Conservation (phyloP, 1,140 invertebrate genomes). For the Drosophila burlai region DNA sequence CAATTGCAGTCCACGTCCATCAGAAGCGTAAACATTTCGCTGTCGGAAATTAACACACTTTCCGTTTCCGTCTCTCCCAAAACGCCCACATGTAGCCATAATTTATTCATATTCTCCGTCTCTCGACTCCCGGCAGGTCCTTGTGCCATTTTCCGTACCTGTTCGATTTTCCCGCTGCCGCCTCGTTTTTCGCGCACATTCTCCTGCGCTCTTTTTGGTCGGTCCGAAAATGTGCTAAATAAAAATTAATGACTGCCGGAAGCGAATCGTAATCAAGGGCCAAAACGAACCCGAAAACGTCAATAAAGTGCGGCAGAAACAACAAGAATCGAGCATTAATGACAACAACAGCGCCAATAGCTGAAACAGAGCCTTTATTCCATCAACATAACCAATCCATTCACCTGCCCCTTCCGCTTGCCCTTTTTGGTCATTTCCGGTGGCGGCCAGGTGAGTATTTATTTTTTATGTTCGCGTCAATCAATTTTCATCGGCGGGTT, state of each 20-base stretch:
- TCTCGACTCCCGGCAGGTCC: constrained; percentile 31
- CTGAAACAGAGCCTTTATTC: constrained; percentile 25
- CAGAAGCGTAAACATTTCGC: constrained; percentile 72
- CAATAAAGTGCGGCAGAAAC: constrained; percentile 52
- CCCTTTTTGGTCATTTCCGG: constrained; percentile 57
- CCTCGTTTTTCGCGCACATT: constrained; percentile 1
- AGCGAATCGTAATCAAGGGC: constrained; percentile 77
- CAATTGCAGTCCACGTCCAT: constrained; percentile 76
- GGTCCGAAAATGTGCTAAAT: constrained; percentile 72
- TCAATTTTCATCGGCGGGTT: constrained; percentile 56
- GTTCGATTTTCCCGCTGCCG: neutral
- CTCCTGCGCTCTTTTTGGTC: neutral
- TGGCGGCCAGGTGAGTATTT: constrained; percentile 33
- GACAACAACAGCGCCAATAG: constrained; percentile 41
- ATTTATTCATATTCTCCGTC: constrained; percentile 72
- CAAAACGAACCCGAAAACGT: constrained; percentile 29
- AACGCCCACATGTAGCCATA: constrained; percentile 53
- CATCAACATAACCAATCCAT: constrained; percentile 39
- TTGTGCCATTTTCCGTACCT: constrained; percentile 53
- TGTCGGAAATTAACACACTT: constrained; percentile 82
- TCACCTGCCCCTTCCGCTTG: constrained; percentile 12
- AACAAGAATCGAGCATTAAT: constrained; percentile 48
- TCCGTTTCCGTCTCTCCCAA: constrained; percentile 66
- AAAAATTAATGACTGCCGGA: constrained; percentile 80
- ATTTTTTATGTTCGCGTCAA: constrained; percentile 49